A percentile compares a stretch with the other conserved stretches of the same genome.
Conservation (phyloP, 2,113 vertebrate genomes). For the Talpa occidentalis region DNA sequence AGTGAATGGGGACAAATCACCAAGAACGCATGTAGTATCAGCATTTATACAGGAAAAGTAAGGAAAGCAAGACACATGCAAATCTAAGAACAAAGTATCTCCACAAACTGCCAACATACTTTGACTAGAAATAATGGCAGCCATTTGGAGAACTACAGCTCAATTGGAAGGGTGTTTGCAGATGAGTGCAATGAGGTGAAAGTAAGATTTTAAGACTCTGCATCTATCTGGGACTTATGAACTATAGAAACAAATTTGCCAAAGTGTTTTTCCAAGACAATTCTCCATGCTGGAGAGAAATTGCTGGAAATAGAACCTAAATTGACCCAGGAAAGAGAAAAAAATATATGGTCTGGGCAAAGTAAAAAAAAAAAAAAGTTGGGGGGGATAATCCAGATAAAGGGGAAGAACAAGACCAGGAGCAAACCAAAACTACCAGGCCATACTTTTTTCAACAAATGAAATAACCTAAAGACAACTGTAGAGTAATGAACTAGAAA, state of each 20-base stretch:
- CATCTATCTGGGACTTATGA: background rate
- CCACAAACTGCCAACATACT: background rate
- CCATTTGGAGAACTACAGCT: background rate
- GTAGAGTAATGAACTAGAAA: background rate
- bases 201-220: background rate
- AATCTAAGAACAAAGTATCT: background rate
- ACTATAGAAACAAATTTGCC: background rate
- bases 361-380: background rate
- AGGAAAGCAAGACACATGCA: background rate
- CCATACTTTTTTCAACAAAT: background rate
- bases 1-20: background rate
- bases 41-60: background rate
- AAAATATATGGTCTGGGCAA: background rate
- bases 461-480: background rate
- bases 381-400: background rate
- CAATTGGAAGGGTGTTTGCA: background rate
- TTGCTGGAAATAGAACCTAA: background rate
- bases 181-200: background rate
- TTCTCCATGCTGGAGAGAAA: background rate
- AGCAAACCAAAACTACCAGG: background rate
- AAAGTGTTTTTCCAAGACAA: background rate
- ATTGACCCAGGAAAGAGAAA: background rate
- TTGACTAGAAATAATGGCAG: background rate
- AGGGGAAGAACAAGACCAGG: background rate
- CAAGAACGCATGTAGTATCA: background rate